phyloP scores from a whole-genome alignment of 2,888 invertebrate species.

The Acronicta alni region DNA sequence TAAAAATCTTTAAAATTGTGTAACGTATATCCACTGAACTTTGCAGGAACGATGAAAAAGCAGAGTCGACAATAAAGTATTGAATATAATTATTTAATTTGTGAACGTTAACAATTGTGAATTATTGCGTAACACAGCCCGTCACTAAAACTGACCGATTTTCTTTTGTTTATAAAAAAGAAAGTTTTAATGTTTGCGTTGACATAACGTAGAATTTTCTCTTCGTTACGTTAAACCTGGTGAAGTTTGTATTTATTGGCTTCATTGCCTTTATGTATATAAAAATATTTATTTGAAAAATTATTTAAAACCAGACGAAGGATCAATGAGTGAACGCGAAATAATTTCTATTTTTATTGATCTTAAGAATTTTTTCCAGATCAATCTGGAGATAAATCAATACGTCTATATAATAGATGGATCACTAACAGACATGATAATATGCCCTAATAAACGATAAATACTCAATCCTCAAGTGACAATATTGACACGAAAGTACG shows the following conservation, averaged over 20 bases:
- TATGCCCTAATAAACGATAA: no score
- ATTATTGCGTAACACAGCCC: slow-evolving; percentile 45
- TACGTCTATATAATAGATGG: no score
- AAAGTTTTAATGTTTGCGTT: slow-evolving; percentile 44
- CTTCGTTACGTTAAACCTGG: slow-evolving; percentile 12
- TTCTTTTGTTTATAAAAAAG: slow-evolving; percentile 56
- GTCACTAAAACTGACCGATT: slow-evolving; percentile 26
- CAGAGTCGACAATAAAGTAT: background rate
- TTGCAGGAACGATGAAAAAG: background rate
- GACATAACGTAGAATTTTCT: slow-evolving; percentile 48
- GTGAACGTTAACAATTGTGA: slow-evolving; percentile 18
- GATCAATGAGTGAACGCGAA: no score
- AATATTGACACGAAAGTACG: background rate
- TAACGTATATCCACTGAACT: background rate
- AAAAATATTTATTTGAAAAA: no score
- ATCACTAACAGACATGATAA: no score
- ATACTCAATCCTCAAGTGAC: no score
- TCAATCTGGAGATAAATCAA: no score
- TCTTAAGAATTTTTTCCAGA: no score
- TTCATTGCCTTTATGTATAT: no score
- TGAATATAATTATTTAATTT: slow-evolving; percentile 30
- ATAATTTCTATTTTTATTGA: no score
- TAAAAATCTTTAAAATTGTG: no score
- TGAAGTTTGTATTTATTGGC: background rate
- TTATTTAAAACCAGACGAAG: background rate